A percentile compares a stretch with the other conserved stretches of the same genome.
These are phyloP conservation scores for Sarcophaga subvicina DNA, from an alignment of 2,888 invertebrate genomes.

Conservation along the genomic window DNA sequence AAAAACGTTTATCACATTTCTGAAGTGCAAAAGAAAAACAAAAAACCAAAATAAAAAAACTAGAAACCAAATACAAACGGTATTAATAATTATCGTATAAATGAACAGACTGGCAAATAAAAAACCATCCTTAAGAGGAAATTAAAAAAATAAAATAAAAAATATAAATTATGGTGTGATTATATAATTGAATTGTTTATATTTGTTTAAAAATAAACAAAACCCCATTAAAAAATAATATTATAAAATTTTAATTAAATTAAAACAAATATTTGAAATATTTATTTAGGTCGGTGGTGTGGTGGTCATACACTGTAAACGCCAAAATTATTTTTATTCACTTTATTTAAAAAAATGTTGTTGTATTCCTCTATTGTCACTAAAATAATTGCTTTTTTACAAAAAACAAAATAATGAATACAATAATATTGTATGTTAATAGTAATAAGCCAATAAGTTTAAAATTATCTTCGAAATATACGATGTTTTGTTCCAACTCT, in stretches of 20 bases:
- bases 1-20: slow-evolving; percentile 67
- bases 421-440: too few species aligned
- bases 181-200: slow-evolving; percentile 25
- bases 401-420: too few species aligned
- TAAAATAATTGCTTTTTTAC: slow-evolving; percentile 20
- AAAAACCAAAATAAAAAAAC: slow-evolving; percentile 5
- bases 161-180: slow-evolving; percentile 55
- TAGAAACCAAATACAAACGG: background rate
- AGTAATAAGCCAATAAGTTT: too few species aligned
- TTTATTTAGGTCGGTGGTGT: slow-evolving; percentile 26
- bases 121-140: slow-evolving; percentile 48
- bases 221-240: background rate
- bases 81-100: slow-evolving; percentile 53
- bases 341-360: background rate
- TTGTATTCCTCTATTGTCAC: slow-evolving; percentile 2
- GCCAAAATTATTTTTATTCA: background rate
- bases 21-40: slow-evolving; percentile 46
- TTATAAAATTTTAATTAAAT: slow-evolving; percentile 25
- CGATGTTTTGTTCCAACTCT: too few species aligned
- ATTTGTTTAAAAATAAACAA: slow-evolving; percentile 5
- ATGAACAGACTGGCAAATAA: slow-evolving; percentile 12
- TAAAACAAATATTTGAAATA: slow-evolving; percentile 35
- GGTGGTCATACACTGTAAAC: slow-evolving; percentile 25
- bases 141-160: slow-evolving; percentile 18
- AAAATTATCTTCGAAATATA: too few species aligned